A percentile compares a stretch with the other conserved stretches of the same genome.
Conservation (phyloP, 2,888 invertebrate genomes). For the Bimastos eiseni region DNA sequence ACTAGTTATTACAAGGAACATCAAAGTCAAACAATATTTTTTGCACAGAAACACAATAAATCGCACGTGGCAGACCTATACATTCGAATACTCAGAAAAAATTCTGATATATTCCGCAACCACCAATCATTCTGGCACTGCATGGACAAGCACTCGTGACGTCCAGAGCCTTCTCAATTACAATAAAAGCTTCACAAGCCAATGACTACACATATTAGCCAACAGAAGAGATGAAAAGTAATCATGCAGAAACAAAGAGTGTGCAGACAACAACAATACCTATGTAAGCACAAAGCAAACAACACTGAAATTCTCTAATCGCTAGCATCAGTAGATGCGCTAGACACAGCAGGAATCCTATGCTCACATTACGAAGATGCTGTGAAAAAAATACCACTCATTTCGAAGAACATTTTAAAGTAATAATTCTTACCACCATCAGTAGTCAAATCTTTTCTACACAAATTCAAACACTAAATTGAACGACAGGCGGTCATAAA, state of each 20-base stretch:
- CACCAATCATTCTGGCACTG: no score
- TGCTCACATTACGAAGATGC: background rate
- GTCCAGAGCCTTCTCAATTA: background rate
- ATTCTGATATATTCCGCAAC: no score
- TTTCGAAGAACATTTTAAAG: background rate
- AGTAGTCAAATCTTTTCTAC: background rate
- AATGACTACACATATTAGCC: background rate
- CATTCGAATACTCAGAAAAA: no score
- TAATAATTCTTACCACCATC: background rate
- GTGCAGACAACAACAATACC: no score
- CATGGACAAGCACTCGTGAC: background rate
- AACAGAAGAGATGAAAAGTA: no score
- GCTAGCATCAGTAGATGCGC: background rate
- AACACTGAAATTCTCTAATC: background rate
- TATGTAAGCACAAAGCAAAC: background rate
- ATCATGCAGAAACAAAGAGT: no score
- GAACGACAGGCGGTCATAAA: background rate
- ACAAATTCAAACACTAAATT: background rate
- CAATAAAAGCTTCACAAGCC: background rate
- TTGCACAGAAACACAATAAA: background rate
- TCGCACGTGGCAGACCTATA: background rate
- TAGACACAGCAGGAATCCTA: background rate
- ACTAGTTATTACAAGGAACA: background rate
- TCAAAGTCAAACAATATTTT: background rate
- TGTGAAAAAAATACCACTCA: background rate